Evolutionary conservation across 2,888 invertebrate genomes (phyloP).

Genomic region (Idaea aversata): DNA sequence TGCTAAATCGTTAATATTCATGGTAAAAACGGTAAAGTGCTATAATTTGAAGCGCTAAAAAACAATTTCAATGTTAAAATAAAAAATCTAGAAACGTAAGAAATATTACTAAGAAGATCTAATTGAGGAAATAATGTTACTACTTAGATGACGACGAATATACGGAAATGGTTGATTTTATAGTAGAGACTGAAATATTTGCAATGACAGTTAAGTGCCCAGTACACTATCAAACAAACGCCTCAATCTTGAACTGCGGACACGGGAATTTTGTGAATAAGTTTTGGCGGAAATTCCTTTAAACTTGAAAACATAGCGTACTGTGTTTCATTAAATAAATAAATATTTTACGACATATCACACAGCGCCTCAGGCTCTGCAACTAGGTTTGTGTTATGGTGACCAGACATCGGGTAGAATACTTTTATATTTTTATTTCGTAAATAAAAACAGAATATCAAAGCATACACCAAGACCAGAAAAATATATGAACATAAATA

Average conservation of each 20-base stretch:
- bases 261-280: not conserved
- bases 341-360: too few species aligned
- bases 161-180: not conserved
- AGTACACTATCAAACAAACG: not conserved
- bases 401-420: too few species aligned
- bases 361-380: too few species aligned
- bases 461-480: too few species aligned
- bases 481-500: too few species aligned
- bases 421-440: too few species aligned
- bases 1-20: slow-evolving; percentile 15
- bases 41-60: slow-evolving; percentile 18
- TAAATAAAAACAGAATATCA: too few species aligned
- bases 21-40: slow-evolving; percentile 7
- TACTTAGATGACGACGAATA: slow-evolving; percentile 17
- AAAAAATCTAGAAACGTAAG: slow-evolving; percentile 9
- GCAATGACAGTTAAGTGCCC: not conserved
- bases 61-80: slow-evolving; percentile 17
- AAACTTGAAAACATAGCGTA: too few species aligned
- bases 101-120: slow-evolving; percentile 45
- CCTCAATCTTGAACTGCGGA: too few species aligned
- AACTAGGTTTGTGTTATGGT: too few species aligned
- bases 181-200: not conserved
- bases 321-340: too few species aligned
- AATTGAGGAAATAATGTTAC: slow-evolving; percentile 56
- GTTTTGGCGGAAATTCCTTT: not conserved